A percentile compares a stretch with the other conserved stretches of the same genome.
Evolutionary conservation across 2,113 vertebrate species (phyloP).

Genomic region (Tringa solitaria): DNA sequence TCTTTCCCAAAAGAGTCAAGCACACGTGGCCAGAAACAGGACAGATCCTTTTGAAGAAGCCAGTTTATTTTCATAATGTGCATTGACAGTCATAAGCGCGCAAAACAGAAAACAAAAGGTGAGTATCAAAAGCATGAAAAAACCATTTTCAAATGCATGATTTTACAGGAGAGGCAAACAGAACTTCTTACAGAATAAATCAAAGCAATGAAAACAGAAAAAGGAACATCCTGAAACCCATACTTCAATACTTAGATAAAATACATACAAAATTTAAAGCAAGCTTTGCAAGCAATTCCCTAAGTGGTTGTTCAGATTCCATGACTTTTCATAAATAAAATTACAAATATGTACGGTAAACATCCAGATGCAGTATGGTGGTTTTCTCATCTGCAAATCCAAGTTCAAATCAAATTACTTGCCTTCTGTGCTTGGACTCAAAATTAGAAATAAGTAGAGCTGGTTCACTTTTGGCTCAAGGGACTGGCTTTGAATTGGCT

Average conservation of each 20-base stretch:
- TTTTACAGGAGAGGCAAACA: background rate
- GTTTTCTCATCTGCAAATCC: constrained; percentile 3
- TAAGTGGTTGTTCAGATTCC: background rate
- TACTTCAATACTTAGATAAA: background rate
- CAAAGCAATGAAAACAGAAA: background rate
- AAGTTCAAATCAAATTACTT: constrained; percentile 37
- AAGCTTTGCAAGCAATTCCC: background rate
- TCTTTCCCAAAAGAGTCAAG: background rate
- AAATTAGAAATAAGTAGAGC: constrained; percentile 9
- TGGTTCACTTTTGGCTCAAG: constrained; percentile 28
- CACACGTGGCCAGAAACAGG: background rate
- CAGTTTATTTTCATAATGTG: background rate
- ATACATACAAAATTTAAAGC: background rate
- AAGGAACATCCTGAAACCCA: background rate
- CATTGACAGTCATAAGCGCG: background rate
- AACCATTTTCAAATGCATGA: background rate
- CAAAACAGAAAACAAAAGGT: background rate
- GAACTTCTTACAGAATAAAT: constrained; percentile 5
- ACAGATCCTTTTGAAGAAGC: background rate
- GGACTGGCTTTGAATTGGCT: background rate
- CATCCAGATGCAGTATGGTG: background rate
- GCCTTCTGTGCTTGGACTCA: background rate
- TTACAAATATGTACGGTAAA: background rate
- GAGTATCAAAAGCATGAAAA: background rate
- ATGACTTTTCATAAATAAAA: constrained; percentile 19